phyloP scores from a whole-genome alignment of 2,113 vertebrate genomes.

The Phrynocephalus versicolor region DNA sequence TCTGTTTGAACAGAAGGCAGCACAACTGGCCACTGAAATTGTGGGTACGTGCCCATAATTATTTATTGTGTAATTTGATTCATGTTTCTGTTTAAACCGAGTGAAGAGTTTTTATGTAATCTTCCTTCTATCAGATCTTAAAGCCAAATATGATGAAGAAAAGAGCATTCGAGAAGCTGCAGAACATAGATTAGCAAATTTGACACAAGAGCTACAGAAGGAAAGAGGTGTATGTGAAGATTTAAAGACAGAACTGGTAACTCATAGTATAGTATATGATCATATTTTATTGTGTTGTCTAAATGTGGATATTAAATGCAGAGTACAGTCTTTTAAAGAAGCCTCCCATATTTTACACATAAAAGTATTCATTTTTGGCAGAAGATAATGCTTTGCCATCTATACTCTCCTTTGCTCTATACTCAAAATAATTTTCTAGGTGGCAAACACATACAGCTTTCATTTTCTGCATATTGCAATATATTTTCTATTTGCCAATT shows the following conservation, averaged over 20 bases:
- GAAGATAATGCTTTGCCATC: background rate
- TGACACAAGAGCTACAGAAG: conserved; percentile 85
- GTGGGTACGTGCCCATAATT: conserved; percentile 83
- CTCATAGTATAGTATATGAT: conserved; percentile 31
- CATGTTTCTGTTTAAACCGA: conserved; percentile 17
- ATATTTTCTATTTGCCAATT: background rate
- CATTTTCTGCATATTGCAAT: background rate
- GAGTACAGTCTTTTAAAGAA: conserved; percentile 22
- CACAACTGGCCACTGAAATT: conserved; percentile 94
- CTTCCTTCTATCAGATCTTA: conserved; percentile 82
- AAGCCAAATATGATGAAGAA: conserved; percentile 95
- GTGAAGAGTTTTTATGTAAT: conserved; percentile 29
- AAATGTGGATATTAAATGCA: background rate
- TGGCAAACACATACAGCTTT: background rate
- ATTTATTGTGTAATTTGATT: background rate
- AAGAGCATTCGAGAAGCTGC: conserved; percentile 85
- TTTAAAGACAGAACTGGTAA: conserved; percentile 93
- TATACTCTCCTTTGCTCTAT: background rate
- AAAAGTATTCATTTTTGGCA: conserved; percentile 18
- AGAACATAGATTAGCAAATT: conserved; percentile 80
- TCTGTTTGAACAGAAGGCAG: conserved; percentile 97
- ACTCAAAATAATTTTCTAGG: conserved; percentile 34
- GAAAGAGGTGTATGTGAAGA: conserved; percentile 81
- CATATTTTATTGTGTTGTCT: conserved; percentile 32
- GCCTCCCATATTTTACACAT: conserved; percentile 8